phyloP scores from a whole-genome alignment of 30 jellyfish, hydroid and myxozoan species.

The Rhopilema esculentum region DNA sequence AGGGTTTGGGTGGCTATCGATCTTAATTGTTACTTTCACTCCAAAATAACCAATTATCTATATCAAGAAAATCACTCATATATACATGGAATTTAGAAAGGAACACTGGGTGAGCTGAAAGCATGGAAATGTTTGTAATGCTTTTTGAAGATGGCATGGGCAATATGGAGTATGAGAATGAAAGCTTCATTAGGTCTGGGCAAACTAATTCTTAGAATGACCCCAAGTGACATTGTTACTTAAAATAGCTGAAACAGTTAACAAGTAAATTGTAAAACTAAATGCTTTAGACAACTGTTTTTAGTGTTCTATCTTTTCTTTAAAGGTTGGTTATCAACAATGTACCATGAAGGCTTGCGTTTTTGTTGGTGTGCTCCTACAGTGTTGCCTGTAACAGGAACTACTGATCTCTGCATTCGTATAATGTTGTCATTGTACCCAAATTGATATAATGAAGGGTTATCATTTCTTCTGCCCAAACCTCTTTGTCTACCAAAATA shows the following conservation, averaged over 20 bases:
- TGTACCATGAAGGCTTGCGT: conserved; percentile 49
- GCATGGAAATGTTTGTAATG: no score
- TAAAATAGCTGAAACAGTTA: no score
- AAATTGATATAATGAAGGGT: conserved; percentile 39
- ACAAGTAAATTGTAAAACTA: neutral
- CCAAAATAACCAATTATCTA: neutral
- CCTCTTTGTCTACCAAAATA: conserved; percentile 60
- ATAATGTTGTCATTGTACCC: conserved; percentile 45
- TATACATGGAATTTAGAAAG: no score
- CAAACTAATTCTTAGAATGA: no score
- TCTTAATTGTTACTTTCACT: neutral
- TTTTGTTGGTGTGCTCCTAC: conserved; percentile 48
- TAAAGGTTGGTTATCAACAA: conserved; percentile 22
- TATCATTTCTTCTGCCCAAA: conserved; percentile 54
- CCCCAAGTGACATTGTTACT: no score
- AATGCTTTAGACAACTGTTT: neutral
- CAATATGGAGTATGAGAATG: no score
- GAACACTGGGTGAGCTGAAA: neutral
- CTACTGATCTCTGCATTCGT: conserved; percentile 60
- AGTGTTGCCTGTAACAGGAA: conserved; percentile 62
- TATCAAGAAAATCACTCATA: no score
- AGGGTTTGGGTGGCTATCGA: neutral
- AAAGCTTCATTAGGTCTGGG: no score
- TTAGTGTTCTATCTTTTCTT: conserved; percentile 6
- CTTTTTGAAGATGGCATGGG: no score